These are phyloP conservation scores for Gobionotothen gibberifrons DNA, from an alignment of 2,797 vertebrate species.

Conservation along the genomic window DNA sequence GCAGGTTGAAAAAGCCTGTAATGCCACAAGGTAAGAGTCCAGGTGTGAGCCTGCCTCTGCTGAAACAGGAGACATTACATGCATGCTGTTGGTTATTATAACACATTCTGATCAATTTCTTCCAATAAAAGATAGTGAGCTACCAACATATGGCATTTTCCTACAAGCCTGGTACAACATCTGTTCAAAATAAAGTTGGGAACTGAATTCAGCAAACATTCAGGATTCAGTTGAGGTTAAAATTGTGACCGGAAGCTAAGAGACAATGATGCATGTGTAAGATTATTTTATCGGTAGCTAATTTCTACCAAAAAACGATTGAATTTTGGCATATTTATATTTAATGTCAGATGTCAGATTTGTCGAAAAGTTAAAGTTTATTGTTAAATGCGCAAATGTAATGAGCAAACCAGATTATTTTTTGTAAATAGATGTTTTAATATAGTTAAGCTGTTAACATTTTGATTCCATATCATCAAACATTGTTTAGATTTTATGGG, in stretches of 20 bases:
- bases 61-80: not conserved
- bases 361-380: not conserved
- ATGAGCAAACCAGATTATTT: not conserved
- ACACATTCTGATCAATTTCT: not conserved
- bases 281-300: not conserved
- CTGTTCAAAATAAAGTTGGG: not conserved
- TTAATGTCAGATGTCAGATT: not conserved
- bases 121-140: not conserved
- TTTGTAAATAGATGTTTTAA: too few relatives aligned
- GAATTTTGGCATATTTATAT: not conserved
- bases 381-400: not conserved
- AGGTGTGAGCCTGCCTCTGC: conserved; percentile 19
- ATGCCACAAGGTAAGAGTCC: conserved; percentile 32
- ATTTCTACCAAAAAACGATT: not conserved
- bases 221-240: not conserved
- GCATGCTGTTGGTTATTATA: not conserved
- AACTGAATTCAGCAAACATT: too few relatives aligned
- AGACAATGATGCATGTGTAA: not conserved
- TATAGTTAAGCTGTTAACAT: too few relatives aligned
- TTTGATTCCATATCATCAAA: too few relatives aligned
- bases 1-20: conserved; percentile 34
- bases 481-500: not conserved
- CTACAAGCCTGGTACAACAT: not conserved
- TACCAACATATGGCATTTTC: not conserved
- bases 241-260: conserved; percentile 18